Base-by-base conservation (phyloP, 2,113 vertebrate genomes). In the Phoenicopterus ruber region DNA sequence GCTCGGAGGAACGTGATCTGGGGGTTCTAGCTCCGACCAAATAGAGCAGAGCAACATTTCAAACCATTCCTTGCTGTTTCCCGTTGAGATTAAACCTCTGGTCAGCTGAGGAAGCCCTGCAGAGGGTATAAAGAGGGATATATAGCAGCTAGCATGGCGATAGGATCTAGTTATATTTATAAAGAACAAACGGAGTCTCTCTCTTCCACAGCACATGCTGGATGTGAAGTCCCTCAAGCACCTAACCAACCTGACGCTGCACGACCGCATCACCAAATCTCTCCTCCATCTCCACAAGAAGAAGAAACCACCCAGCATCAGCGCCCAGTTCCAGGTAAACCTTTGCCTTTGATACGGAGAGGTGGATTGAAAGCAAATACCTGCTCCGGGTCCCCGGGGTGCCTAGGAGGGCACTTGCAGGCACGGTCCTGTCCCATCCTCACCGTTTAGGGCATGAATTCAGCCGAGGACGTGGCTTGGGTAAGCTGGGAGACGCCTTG, bases 251-350 rank as follows among this genome's bases (percentile, higher is more conserved):
- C 97, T 99, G 97, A 99, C 99, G 0, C 97, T 99, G 32, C 99
- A 99, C 0, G 99, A 99, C 97, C 99, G 99, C 79, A 99, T 99
- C 88, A 99, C 99, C 85, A 99, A 99, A 95, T 99, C 99, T 31
- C 98, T 99, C 82, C 98, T 99, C 54, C 99, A 99, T 95, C 98
- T 99, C 73, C 99, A 99, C 95, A 99, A 99, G 98, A 99, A 99
- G 98, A 99, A 99, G 97, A 99, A 99, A 78, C 99, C 99, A 0
- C 99, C 99, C 74, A 99, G 99, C 86, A 99, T 99, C 97, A 99
- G 99, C 2, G 99, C 99, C 42, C 99, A 99, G 97, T 99, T 99
- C 96, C 99, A 99, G 99, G 99, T 99, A 90, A 92, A 62, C 83
- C 88, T 69, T 96, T 85, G 57, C 6, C 55, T 58, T 34, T 46